Evolutionary conservation across 2,888 invertebrate genomes (phyloP).

Genomic region (Dicycla oo): DNA sequence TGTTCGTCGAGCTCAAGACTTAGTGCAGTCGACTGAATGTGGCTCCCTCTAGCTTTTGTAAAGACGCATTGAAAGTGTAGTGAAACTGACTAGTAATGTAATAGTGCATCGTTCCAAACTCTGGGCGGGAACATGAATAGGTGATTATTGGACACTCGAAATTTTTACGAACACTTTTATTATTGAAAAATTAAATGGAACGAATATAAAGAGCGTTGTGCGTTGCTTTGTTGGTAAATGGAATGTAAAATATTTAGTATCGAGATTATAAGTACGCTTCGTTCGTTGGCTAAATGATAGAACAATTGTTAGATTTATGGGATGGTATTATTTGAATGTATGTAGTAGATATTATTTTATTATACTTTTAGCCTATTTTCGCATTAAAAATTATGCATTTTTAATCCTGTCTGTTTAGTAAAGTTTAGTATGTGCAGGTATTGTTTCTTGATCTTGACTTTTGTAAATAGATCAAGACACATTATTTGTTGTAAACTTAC

Average conservation of each 20-base stretch:
- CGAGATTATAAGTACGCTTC: slow-evolving; percentile 83
- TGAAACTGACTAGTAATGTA: slow-evolving; percentile 70
- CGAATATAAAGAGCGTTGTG: slow-evolving; percentile 81
- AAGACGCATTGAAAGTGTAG: slow-evolving; percentile 76
- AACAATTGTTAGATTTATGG: slow-evolving; percentile 82
- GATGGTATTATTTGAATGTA: slow-evolving; percentile 77
- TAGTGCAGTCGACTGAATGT: slow-evolving; percentile 74
- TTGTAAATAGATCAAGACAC: slow-evolving; percentile 75
- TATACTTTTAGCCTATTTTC: slow-evolving; percentile 46
- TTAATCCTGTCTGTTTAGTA: slow-evolving; percentile 48
- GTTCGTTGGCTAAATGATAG: slow-evolving; percentile 82
- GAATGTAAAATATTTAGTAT: slow-evolving; percentile 82
- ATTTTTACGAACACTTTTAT: slow-evolving; percentile 81
- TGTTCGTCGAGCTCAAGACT: slow-evolving; percentile 73
- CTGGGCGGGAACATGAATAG: slow-evolving; percentile 84
- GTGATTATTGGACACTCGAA: slow-evolving; percentile 84
- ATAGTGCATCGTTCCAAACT: slow-evolving; percentile 76
- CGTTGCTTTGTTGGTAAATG: slow-evolving; percentile 85
- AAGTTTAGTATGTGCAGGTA: slow-evolving; percentile 22
- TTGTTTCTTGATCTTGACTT: slow-evolving; percentile 49
- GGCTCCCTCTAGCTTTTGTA: slow-evolving; percentile 77
- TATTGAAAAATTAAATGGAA: slow-evolving; percentile 75
- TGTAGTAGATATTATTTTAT: slow-evolving; percentile 59
- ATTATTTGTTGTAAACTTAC: slow-evolving; percentile 77
- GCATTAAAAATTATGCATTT: slow-evolving; percentile 35